These are phyloP conservation scores for Brachyistius frenatus DNA, from an alignment of 2,113 vertebrate species.

Conservation along the genomic window DNA sequence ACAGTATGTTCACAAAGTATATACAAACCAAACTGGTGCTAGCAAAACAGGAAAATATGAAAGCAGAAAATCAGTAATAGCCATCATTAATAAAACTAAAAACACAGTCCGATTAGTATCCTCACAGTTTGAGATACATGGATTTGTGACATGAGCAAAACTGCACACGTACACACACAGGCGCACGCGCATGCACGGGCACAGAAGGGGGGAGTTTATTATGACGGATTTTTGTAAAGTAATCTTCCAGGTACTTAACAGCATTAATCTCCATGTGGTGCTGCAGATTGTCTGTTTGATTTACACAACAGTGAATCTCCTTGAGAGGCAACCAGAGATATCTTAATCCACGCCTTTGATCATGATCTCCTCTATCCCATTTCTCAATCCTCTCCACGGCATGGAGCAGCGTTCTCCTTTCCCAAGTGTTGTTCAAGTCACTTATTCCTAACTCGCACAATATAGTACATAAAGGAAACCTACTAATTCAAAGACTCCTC, in stretches of 20 bases:
- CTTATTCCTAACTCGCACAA: slow-evolving; percentile 23
- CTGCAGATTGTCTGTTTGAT: slow-evolving; percentile 52
- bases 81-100: slow-evolving; percentile 10
- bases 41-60: slow-evolving; percentile 2
- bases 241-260: slow-evolving; percentile 51
- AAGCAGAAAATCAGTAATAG: slow-evolving; percentile 1
- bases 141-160: background rate
- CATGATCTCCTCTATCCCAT: slow-evolving; percentile 34
- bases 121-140: background rate
- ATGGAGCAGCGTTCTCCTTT: slow-evolving; percentile 4
- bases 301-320: slow-evolving; percentile 54
- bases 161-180: background rate
- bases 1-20: slow-evolving; percentile 23
- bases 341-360: slow-evolving; percentile 68
- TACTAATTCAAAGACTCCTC: no score
- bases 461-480: slow-evolving; percentile 1
- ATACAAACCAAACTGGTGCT: slow-evolving; percentile 17
- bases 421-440: slow-evolving; percentile 8
- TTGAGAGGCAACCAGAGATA: slow-evolving; percentile 49
- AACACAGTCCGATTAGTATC: background rate
- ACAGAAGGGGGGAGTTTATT: background rate
- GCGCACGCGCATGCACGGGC: background rate
- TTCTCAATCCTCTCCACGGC: slow-evolving; percentile 16
- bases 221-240: slow-evolving; percentile 12
- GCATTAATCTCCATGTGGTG: slow-evolving; percentile 47